Percentiles rank a stretch among this genome's conserved stretches.
These are phyloP conservation scores for Colinus virginianus DNA, from an alignment of 2,113 vertebrate species.

Conservation along the genomic window DNA sequence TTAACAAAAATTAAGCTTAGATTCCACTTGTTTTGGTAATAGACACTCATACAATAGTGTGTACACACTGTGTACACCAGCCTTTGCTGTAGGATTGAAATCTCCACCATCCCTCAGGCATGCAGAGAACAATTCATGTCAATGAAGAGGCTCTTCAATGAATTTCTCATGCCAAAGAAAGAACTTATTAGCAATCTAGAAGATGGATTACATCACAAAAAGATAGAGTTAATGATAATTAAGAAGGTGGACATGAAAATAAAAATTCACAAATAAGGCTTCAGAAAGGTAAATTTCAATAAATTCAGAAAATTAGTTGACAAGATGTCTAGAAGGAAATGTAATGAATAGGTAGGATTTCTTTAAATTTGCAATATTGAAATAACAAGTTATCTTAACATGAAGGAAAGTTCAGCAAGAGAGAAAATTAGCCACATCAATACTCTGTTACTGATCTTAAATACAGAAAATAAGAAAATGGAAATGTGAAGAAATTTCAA, in stretches of 20 bases:
- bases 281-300: neutral
- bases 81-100: neutral
- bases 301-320: neutral
- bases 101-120: neutral
- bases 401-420: neutral
- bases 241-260: neutral
- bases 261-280: neutral
- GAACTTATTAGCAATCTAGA: slow-evolving; percentile 14
- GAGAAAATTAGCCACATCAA: neutral
- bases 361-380: neutral
- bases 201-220: slow-evolving; percentile 23
- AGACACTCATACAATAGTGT: neutral
- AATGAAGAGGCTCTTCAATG: slow-evolving; percentile 13
- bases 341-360: neutral
- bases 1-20: neutral
- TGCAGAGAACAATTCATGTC: slow-evolving; percentile 16
- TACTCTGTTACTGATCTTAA: neutral
- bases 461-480: neutral
- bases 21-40: neutral
- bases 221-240: neutral
- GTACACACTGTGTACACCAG: accelerated
- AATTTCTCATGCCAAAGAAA: slow-evolving; percentile 18
- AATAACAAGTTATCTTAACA: neutral
- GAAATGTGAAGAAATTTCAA: slow-evolving; percentile 1
- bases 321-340: neutral